A percentile compares a stretch with the other conserved stretches of the same genome.
These are phyloP conservation scores for Mesorhabditis spiculigera DNA, from an alignment of 2,888 invertebrate species.

Conservation along the genomic window DNA sequence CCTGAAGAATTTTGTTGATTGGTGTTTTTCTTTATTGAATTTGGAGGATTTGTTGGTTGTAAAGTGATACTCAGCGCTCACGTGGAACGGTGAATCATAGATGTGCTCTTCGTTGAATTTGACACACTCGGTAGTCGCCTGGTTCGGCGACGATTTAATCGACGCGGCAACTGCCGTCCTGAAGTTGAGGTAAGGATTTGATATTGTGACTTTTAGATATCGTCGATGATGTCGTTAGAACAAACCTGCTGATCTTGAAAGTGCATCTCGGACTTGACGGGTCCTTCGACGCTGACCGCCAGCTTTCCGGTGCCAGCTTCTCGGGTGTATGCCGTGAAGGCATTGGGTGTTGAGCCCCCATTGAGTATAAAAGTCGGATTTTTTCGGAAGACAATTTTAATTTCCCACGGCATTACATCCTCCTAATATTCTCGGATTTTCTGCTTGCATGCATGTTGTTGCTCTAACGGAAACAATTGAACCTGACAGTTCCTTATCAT, in stretches of 20 bases:
- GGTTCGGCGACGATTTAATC: slow-evolving; percentile 87
- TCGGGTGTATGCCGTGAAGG: slow-evolving; percentile 88
- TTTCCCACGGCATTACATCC: too few species aligned
- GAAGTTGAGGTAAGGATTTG: slow-evolving; percentile 63
- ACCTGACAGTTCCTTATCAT: too few species aligned
- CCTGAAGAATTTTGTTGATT: too few species aligned
- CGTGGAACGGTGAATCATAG: slow-evolving; percentile 95
- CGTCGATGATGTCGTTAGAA: too few species aligned
- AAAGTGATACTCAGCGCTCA: slow-evolving; percentile 58
- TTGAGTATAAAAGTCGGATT: slow-evolving; percentile 62
- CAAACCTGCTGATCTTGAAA: slow-evolving; percentile 73
- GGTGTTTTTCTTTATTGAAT: too few species aligned
- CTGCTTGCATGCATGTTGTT: too few species aligned
- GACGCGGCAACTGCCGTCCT: slow-evolving; percentile 94
- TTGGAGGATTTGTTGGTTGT: too few species aligned
- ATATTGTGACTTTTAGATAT: not conserved
- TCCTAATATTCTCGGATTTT: too few species aligned
- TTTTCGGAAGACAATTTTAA: too few species aligned
- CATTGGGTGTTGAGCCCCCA: slow-evolving; percentile 74
- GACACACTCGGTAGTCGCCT: slow-evolving; percentile 72
- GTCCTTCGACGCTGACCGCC: slow-evolving; percentile 93
- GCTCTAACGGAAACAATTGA: too few species aligned
- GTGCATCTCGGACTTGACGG: slow-evolving; percentile 87
- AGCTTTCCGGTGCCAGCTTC: slow-evolving; percentile 95
- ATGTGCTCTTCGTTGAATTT: slow-evolving; percentile 99